These are phyloP conservation scores for Dromiciops gliroides DNA, from an alignment of 2,113 vertebrate genomes.

Conservation along the genomic window DNA sequence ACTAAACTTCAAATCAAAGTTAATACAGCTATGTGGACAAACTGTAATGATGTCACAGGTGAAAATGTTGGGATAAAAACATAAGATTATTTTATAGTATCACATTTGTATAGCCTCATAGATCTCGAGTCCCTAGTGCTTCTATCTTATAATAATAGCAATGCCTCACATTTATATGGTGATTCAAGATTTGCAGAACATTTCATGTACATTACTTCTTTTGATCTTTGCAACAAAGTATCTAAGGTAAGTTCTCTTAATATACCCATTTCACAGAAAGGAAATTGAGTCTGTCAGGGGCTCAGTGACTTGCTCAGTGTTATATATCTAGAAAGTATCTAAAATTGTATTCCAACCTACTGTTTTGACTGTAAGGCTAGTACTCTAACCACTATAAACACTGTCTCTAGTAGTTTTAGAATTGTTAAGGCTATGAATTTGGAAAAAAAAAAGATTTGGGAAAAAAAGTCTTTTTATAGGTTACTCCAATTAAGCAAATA, in stretches of 20 bases:
- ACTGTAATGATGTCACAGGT: background rate
- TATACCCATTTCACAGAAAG: background rate
- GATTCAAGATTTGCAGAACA: background rate
- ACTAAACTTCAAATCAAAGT: background rate
- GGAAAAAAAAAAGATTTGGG: constrained; percentile 20
- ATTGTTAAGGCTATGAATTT: background rate
- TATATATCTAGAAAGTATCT: background rate
- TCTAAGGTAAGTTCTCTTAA: background rate
- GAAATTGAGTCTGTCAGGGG: background rate
- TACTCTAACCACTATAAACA: background rate
- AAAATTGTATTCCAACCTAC: background rate
- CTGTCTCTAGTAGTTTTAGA: background rate
- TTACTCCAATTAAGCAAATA: constrained; percentile 21
- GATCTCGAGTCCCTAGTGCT: background rate
- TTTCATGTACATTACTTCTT: background rate
- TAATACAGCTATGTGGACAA: background rate
- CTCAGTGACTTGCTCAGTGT: background rate
- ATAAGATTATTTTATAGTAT: background rate
- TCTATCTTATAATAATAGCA: background rate
- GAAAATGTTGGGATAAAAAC: background rate
- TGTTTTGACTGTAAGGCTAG: background rate
- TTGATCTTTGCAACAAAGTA: background rate
- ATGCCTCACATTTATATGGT: background rate
- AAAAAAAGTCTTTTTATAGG: background rate
- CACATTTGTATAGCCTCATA: background rate